Conservation (phyloP, 2,888 invertebrate genomes). For the Luffia ferchaultella region DNA sequence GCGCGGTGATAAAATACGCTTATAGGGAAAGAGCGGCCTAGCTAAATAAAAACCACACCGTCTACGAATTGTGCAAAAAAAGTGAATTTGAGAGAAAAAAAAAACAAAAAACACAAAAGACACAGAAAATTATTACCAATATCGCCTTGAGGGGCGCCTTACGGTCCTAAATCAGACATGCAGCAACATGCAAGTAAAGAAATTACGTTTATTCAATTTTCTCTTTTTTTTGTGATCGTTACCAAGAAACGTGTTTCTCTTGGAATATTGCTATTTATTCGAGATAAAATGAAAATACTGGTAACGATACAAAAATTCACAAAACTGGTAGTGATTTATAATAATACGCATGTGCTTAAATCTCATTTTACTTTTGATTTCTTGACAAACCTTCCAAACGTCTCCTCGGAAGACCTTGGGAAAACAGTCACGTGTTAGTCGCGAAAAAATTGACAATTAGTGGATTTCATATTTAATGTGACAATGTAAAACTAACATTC, state of each 20-base stretch:
- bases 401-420: constrained; percentile 72
- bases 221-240: background rate
- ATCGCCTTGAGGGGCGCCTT: constrained; percentile 57
- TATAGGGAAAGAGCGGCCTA: constrained; percentile 62
- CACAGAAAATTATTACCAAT: constrained; percentile 49
- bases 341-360: constrained; percentile 19
- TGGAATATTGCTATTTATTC: too few species aligned
- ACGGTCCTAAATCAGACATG: constrained; percentile 61
- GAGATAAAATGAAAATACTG: too few species aligned
- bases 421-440: constrained; percentile 56
- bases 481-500: too few species aligned
- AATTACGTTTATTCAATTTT: constrained; percentile 21
- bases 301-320: constrained; percentile 36
- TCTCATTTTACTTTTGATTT: constrained; percentile 47
- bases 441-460: constrained; percentile 34
- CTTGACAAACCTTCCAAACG: constrained; percentile 71
- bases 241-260: too few species aligned
- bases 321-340: constrained; percentile 7
- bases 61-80: constrained; percentile 64
- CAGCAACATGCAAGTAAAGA: constrained; percentile 63
- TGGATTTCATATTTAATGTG: too few species aligned
- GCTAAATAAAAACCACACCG: constrained; percentile 58
- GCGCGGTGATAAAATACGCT: constrained; percentile 62
- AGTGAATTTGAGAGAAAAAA: constrained; percentile 53
- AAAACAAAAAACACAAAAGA: constrained; percentile 49